Evolutionary conservation across 2,888 invertebrate genomes (phyloP).

Genomic region (Panorpa germanica): DNA sequence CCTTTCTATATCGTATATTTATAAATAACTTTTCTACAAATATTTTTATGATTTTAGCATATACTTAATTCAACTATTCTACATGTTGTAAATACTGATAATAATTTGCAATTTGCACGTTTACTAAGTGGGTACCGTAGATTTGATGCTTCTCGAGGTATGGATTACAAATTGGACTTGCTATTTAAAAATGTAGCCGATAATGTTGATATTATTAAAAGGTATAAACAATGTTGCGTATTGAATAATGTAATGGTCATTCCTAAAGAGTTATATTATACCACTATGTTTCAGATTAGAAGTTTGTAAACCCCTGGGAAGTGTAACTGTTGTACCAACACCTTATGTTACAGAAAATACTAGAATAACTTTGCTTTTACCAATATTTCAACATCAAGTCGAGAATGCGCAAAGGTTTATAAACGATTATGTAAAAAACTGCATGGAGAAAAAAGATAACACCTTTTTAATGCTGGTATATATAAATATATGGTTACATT

Average conservation of each 20-base stretch:
- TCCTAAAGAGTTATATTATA: constrained; percentile 13
- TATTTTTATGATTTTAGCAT: constrained; percentile 18
- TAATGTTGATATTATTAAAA: constrained; percentile 29
- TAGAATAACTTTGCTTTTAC: constrained; percentile 57
- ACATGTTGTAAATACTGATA: constrained; percentile 29
- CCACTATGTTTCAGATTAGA: no score
- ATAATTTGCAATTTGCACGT: constrained; percentile 29
- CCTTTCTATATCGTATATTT: neutral
- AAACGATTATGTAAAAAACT: constrained; percentile 46
- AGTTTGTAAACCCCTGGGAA: constrained; percentile 66
- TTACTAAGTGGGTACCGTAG: constrained; percentile 52
- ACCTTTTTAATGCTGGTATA: constrained; percentile 51
- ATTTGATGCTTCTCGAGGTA: constrained; percentile 68
- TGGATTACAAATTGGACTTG: constrained; percentile 70
- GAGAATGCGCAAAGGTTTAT: constrained; percentile 45
- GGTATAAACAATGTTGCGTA: constrained; percentile 19
- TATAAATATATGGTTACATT: constrained; percentile 1
- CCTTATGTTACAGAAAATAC: constrained; percentile 93
- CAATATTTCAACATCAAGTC: constrained; percentile 35
- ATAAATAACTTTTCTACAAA: neutral
- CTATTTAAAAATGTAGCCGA: constrained; percentile 29
- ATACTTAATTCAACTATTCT: constrained; percentile 30
- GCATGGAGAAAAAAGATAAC: constrained; percentile 60
- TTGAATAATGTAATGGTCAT: constrained; percentile 1
- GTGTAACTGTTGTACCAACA: constrained; percentile 75